A percentile compares a stretch with the other conserved stretches of the same genome.
Conservation (phyloP, 2,888 invertebrate genomes). For the Drosophila nigritarsus region DNA sequence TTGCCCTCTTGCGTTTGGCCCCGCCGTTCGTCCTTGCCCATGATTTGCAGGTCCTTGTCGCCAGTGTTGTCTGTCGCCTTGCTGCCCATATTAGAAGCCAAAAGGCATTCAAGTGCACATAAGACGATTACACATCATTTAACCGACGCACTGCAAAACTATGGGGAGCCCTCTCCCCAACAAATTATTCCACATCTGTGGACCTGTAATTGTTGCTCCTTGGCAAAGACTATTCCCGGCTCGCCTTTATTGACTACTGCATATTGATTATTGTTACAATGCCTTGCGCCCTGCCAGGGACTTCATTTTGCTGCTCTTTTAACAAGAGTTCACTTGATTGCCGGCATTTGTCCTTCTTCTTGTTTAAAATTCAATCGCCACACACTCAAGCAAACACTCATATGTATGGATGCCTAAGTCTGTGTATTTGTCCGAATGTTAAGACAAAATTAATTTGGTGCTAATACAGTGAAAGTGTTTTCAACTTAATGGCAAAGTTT, state of each 20-base stretch:
- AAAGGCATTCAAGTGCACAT: slow-evolving; percentile 84
- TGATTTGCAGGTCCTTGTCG: slow-evolving; percentile 59
- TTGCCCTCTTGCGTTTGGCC: slow-evolving; percentile 12
- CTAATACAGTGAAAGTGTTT: slow-evolving; percentile 76
- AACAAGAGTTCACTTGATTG: slow-evolving; percentile 70
- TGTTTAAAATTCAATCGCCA: slow-evolving; percentile 76
- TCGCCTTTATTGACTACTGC: slow-evolving; percentile 65
- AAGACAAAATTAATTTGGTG: slow-evolving; percentile 73
- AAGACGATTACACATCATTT: slow-evolving; percentile 85
- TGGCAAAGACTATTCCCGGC: slow-evolving; percentile 22
- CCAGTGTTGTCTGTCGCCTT: slow-evolving; percentile 58
- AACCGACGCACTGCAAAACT: slow-evolving; percentile 80
- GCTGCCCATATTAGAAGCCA: slow-evolving; percentile 80
- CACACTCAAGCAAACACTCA: slow-evolving; percentile 25
- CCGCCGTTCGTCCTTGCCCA: slow-evolving; percentile 29
- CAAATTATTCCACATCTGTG: slow-evolving; percentile 15
- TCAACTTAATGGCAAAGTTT: slow-evolving; percentile 38
- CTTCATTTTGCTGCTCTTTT: slow-evolving; percentile 58
- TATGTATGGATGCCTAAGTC: not conserved
- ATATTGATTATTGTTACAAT: slow-evolving; percentile 81
- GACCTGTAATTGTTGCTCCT: slow-evolving; percentile 75
- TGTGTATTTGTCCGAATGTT: slow-evolving; percentile 19
- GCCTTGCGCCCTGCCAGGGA: slow-evolving; percentile 29
- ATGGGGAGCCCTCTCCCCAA: slow-evolving; percentile 27
- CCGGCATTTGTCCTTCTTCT: slow-evolving; percentile 67